Conservation (phyloP, 2,797 vertebrate species). For the Mormyrus proboscirostris region DNA sequence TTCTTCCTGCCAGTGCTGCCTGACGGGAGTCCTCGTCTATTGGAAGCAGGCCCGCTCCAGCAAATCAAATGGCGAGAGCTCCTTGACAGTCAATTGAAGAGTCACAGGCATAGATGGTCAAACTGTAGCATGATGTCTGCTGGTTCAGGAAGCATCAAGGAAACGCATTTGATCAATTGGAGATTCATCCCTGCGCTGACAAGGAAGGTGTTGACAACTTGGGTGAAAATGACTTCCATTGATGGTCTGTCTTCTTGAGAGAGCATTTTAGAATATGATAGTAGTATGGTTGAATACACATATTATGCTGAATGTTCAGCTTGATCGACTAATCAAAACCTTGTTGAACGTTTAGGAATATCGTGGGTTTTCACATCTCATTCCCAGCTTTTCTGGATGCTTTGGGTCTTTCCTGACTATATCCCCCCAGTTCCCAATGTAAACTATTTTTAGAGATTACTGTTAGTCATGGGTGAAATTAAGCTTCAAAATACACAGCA, state of each 20-base stretch:
- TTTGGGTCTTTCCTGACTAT: not conserved
- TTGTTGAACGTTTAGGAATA: not conserved
- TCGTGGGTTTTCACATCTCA: not conserved
- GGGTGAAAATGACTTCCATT: not conserved
- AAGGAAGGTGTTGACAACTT: not conserved
- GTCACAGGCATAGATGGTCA: not conserved
- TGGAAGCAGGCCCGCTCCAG: conserved; percentile 28
- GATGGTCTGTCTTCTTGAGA: not conserved
- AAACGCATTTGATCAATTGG: not conserved
- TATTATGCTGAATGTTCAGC: not conserved
- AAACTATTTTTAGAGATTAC: not conserved
- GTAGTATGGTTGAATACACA: not conserved
- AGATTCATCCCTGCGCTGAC: not conserved
- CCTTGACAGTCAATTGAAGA: not conserved
- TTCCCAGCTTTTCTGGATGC: not conserved
- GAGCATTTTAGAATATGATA: not conserved
- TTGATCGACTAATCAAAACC: not conserved
- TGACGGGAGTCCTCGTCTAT: conserved; percentile 24
- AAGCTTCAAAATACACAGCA: not conserved
- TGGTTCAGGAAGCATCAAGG: not conserved
- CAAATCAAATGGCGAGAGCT: conserved; percentile 40
- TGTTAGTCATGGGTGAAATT: not conserved
- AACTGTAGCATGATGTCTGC: not conserved
- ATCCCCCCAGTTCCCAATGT: not conserved
- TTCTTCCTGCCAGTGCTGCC: conserved; percentile 28